Evolutionary conservation across 2,797 vertebrate genomes (phyloP), one percentile per base, ranked within the genome.

Genomic region (Siniperca scherzeri): DNA sequence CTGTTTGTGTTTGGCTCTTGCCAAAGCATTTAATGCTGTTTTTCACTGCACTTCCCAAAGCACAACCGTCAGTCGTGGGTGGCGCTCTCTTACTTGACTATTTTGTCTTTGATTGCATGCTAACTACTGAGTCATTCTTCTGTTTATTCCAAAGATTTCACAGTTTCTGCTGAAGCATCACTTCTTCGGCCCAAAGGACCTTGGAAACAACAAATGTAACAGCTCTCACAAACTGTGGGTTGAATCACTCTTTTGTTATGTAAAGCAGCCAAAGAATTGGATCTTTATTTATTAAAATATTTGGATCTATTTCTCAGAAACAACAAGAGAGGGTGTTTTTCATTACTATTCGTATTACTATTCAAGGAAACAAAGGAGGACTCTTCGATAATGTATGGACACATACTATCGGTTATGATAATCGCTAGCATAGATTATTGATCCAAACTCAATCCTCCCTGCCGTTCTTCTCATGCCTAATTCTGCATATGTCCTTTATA

Each of bases 391-490:
- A 46, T 27, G 16, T 21, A 77, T 74, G 56, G 27, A 52, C 8
- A 16, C 44, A 64, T 27, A 38, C 10, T 42, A 33, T 69, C 1
- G 5, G 30, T 76, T 44, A 76, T 87, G 60, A 84, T 68, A 70
- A 80, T 71, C 77, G 44, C 52, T 30, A 50, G 52, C 42, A 79
- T 27, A 62, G 66, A 55, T 70, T 83, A 78, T 70, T 82, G 81
- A 85, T 85, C 74, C 69, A 22, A 52, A 27, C 30, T 55, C 46
- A 13, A 17, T 13, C 33, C 57, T 70, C 21, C 36, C 21, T 5
- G 16, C 17, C 3, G 1, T 27, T 82, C n/a, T 66, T 80, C 67
- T 46, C 38, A 48, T 77, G 44, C 48, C 21, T 61, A 10, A 65
- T 81, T 65, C 69, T 55, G 33, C 21, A 40, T n/a, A 48, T 66